phyloP scores from a whole-genome alignment of 2,797 vertebrate species.

The Euthynnus affinis region DNA sequence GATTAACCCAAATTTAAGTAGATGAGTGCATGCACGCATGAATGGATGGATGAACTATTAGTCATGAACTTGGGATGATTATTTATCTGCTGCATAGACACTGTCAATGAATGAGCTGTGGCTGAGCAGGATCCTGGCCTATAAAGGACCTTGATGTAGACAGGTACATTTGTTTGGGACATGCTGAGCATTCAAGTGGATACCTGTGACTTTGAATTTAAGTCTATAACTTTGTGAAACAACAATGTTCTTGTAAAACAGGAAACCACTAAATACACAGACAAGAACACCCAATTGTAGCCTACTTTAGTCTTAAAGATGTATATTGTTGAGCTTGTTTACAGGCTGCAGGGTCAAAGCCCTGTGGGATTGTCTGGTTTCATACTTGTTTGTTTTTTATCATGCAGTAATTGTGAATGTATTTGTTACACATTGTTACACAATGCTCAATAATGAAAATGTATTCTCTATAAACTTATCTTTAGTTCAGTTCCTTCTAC shows the following conservation, averaged over 20 bases:
- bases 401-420: not conserved
- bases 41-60: conserved; percentile 36
- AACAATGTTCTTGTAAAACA: no score
- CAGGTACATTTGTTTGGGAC: not conserved
- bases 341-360: no score
- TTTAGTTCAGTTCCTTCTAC: not conserved
- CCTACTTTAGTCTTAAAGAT: not conserved
- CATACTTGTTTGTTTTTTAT: not conserved
- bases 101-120: conserved; percentile 7
- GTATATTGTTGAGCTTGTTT: no score
- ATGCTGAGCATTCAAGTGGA: not conserved
- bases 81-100: conserved; percentile 1
- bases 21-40: conserved; percentile 20
- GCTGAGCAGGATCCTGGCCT: not conserved
- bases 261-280: no score
- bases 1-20: conserved; percentile 11
- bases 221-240: no score
- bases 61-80: conserved; percentile 27
- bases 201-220: not conserved
- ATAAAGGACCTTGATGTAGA: conserved; percentile 1
- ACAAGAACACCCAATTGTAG: not conserved
- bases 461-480: not conserved
- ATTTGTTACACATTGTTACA: not conserved
- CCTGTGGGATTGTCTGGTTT: not conserved
- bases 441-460: conserved; percentile 2